These are phyloP conservation scores for Balaenoptera acutorostrata DNA, from an alignment of 2,113 vertebrate genomes.

Conservation along the genomic window DNA sequence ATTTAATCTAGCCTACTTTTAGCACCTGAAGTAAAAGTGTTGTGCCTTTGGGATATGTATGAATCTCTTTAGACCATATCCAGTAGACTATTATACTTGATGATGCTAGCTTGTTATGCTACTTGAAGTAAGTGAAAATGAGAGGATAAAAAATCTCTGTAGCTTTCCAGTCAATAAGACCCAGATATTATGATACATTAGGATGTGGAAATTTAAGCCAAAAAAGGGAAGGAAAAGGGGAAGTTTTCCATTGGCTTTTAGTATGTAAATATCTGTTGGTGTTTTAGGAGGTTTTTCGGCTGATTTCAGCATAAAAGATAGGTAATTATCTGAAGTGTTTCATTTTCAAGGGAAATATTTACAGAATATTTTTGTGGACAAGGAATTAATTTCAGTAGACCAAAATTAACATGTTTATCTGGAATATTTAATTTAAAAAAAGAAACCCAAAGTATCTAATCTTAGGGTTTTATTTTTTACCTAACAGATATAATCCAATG, in stretches of 20 bases:
- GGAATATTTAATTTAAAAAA: not conserved
- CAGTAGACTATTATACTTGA: not conserved
- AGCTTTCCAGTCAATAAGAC: not conserved
- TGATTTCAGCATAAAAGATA: conserved; percentile 50
- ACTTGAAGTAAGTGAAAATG: not conserved
- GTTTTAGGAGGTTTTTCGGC: conserved; percentile 18
- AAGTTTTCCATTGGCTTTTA: conserved; percentile 30
- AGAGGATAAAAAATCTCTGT: not conserved
- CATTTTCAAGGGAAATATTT: conserved; percentile 6
- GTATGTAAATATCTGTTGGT: conserved; percentile 56
- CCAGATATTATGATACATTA: not conserved
- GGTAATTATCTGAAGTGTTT: conserved; percentile 67
- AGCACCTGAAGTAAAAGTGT: not conserved
- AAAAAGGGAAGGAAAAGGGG: conserved; percentile 16
- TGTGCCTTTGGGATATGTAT: not conserved
- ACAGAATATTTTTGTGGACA: conserved; percentile 35
- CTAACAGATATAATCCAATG: not conserved
- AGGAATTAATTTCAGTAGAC: conserved; percentile 4
- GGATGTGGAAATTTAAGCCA: not conserved
- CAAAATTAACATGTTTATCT: not conserved
- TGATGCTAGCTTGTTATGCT: not conserved
- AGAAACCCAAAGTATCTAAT: not conserved
- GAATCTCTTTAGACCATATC: not conserved
- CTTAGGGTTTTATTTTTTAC: not conserved
- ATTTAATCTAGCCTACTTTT: not conserved